Conservation (phyloP, 35 echinoderm and acorn worm genomes). For the Chiridota heheva region DNA sequence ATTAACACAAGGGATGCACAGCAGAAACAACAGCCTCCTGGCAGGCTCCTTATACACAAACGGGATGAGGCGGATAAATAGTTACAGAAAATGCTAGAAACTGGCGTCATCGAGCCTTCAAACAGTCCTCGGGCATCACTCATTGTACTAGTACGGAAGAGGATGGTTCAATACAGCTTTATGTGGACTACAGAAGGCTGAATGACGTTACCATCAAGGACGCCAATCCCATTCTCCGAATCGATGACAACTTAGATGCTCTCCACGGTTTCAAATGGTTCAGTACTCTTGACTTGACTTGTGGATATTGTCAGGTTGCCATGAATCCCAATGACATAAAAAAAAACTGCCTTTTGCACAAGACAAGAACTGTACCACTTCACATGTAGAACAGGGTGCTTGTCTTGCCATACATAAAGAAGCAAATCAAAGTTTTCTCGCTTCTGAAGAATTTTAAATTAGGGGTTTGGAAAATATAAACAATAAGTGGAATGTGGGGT, state of each 20-base stretch:
- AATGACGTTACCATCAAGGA: conserved; percentile 35
- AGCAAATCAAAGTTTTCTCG: too few relatives aligned
- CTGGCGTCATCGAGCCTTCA: conserved; percentile 49
- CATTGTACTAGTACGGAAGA: conserved; percentile 42
- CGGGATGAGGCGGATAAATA: too few relatives aligned
- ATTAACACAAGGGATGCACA: too few relatives aligned
- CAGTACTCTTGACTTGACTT: conserved; percentile 39
- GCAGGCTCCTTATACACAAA: too few relatives aligned
- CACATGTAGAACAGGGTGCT: too few relatives aligned
- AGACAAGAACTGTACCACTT: conserved; percentile 32
- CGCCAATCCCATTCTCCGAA: conserved; percentile 41
- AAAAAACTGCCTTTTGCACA: conserved; percentile 63
- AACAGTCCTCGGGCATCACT: conserved; percentile 24
- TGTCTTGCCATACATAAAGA: too few relatives aligned
- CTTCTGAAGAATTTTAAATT: too few relatives aligned
- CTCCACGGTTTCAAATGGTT: conserved; percentile 42
- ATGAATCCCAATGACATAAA: conserved; percentile 42
- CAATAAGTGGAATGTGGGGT: too few relatives aligned
- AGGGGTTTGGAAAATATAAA: too few relatives aligned
- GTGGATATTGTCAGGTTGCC: conserved; percentile 49
- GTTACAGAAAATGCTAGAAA: conserved; percentile 11
- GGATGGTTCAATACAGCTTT: conserved; percentile 21
- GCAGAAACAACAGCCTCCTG: too few relatives aligned
- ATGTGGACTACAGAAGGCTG: conserved; percentile 33
- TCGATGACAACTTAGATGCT: conserved; percentile 56